Base-by-base conservation (phyloP, 2,888 invertebrate genomes). In the Eurytoma californica region DNA sequence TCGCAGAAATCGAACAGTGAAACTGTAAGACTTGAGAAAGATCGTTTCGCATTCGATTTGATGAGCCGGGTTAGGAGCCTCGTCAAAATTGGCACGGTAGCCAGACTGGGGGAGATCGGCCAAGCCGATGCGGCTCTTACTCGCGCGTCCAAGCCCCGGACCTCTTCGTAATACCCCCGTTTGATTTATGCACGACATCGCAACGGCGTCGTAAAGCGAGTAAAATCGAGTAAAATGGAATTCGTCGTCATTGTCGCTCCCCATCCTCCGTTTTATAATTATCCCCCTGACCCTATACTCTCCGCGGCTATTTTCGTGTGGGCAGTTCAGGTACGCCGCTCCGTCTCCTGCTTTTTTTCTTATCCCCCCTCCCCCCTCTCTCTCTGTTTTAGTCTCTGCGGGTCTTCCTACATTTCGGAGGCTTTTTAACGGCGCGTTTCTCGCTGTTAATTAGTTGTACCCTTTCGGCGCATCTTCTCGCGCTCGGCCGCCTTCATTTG, bases 211-310 rank as follows among this genome's bases (percentile, higher is more conserved):
- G 30, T 63, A 69, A 61, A 39, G 47, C 39, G 61, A 69, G 39
- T 39, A 39, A 39, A 65, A 70, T 76, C 47, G 49, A 76, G 53
- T 39, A 78, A 77, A 82, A 80, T 82, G 80, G 79, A 82, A 84
- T 83, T 82, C 73, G 75, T 67, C 72, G 77, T 75, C 78, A 83
- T 83, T 84, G 82, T 83, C 83, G 73, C 77, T 73, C 73, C 61
- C 67, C 24, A 61, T 16, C 30, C 61, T 30, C 61, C 53, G 80
- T 84, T 86, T 86, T 87, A 87, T 87, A 87, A 87, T 86, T 87
- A 87, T 86, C 84, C 80, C 74, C 82, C 65, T 63, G 63, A 12
- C 53, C 55, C 67, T 67, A 67, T 55, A 30, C n/a, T 24, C 24
- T 49, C 24, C 24, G 24, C 39, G 39, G 39, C 39, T 39, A 39